phyloP scores from a whole-genome alignment of 2,113 vertebrate species.

The Cairina moschata region DNA sequence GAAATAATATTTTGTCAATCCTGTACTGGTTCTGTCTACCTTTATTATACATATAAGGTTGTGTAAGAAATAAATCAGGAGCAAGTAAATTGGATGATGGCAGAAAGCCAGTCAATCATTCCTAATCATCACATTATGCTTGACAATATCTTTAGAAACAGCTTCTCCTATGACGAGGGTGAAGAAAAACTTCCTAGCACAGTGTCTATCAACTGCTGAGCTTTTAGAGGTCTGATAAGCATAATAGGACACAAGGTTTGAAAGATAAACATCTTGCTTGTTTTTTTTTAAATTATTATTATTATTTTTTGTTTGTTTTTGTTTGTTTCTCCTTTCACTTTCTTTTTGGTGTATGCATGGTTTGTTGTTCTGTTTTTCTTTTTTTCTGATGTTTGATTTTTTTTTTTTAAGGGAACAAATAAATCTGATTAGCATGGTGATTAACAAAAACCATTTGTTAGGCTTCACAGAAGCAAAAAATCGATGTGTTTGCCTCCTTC shows the following conservation, averaged over 20 bases:
- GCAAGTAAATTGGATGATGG: neutral
- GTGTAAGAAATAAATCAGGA: slow-evolving; percentile 24
- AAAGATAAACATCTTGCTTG: neutral
- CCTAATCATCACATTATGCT: neutral
- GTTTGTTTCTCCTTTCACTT: too few relatives aligned
- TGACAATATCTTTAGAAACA: neutral
- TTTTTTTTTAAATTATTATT: too few relatives aligned
- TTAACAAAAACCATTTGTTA: neutral
- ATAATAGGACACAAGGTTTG: neutral
- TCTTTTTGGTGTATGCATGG: neutral
- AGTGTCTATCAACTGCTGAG: neutral
- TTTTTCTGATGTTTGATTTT: neutral
- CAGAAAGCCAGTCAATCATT: slow-evolving; percentile 15
- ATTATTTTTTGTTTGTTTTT: neutral
- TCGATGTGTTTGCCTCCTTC: slow-evolving; percentile 11
- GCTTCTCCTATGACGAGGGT: neutral
- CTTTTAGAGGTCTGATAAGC: neutral
- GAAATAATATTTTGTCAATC: slow-evolving; percentile 5
- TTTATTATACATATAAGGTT: neutral
- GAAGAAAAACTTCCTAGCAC: neutral
- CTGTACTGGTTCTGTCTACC: neutral
- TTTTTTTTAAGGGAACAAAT: neutral
- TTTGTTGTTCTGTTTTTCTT: too few relatives aligned
- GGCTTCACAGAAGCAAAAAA: slow-evolving; percentile 46
- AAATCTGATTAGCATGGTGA: neutral